Conservation (phyloP, 2,113 vertebrate species). For the Callopanchax toddi region DNA sequence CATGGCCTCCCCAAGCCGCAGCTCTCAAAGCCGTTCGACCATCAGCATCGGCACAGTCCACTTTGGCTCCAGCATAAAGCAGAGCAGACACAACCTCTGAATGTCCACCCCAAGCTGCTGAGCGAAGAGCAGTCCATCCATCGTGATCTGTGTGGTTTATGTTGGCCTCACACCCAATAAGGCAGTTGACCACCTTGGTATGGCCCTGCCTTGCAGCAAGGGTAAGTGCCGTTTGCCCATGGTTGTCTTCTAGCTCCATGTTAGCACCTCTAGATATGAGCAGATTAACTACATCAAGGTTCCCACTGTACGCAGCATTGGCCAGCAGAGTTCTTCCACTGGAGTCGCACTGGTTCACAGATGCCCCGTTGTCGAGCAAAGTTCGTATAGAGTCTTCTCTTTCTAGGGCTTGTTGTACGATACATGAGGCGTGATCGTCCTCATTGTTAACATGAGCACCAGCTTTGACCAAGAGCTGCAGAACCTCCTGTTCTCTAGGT, state of each 20-base stretch:
- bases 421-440: constrained; percentile 89
- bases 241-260: constrained; percentile 90
- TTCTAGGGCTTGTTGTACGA: constrained; percentile 93
- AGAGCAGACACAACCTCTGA: constrained; percentile 95
- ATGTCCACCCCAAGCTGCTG: constrained; percentile 96
- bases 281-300: constrained; percentile 93
- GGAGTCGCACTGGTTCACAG: constrained; percentile 93
- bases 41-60: constrained; percentile 95
- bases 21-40: constrained; percentile 93
- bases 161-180: constrained; percentile 93
- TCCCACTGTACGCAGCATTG: constrained; percentile 94
- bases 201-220: constrained; percentile 95
- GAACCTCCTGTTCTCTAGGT: constrained; percentile 94
- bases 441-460: constrained; percentile 95
- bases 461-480: constrained; percentile 95
- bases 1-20: constrained; percentile 96
- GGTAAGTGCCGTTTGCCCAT: constrained; percentile 94
- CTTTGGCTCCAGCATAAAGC: constrained; percentile 94
- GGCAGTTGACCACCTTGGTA: constrained; percentile 95
- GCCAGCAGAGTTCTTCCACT: constrained; percentile 90
- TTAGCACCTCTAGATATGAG: constrained; percentile 91
- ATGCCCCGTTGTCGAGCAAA: constrained; percentile 91
- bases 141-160: constrained; percentile 97
- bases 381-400: constrained; percentile 96
- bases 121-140: constrained; percentile 94